Evolutionary conservation across 2,888 invertebrate species (phyloP), one percentile per base, ranked within the genome.

Genomic region (Tromatobia lineatoria): DNA sequence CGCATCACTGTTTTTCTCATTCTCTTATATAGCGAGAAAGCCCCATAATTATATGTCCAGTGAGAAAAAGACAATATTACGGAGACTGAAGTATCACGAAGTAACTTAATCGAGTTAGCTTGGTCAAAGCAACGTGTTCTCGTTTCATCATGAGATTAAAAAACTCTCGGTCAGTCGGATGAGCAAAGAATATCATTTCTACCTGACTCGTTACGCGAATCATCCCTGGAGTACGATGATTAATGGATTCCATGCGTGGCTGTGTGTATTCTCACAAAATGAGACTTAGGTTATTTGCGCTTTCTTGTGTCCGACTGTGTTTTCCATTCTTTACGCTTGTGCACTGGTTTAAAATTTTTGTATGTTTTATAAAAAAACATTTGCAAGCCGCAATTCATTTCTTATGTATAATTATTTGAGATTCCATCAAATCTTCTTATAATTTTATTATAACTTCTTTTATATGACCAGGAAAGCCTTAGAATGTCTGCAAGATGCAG

Each of bases 181-280:
- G 70, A 57, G 69, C 52, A 52, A 75, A 78, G 67, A 82, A 76
- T 67, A 80, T 76, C 80, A 70, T 66, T 69, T 64, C 61, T 64
- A 74, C 61, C 80, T 52, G 66, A 76, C 83, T 83, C 80, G 80
- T 83, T 80, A 80, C 71, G 76, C 76, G 80, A 83, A 80, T 83
- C 70, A 83, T 71, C 25, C 45, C 59, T 70, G 64, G 71, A 67
- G 54, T 75, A 57, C 50, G 61, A 83, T 83, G 83, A 83, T 83
- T 83, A 80, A 83, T 83, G 80, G 76, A 73, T 76, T 73, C 47
- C 52, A 61, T 52, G n/a, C 23, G 18, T 38, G 34, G 25, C 2
- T 8, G 3, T 66, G 4, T n/a, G 25, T 76, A 38, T 50, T 50
- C 54, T 38, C 15, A 42, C 23, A 59, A 66, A 42, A 71, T 67